Conservation (phyloP, 2,113 vertebrate genomes). For the Struthio camelus region DNA sequence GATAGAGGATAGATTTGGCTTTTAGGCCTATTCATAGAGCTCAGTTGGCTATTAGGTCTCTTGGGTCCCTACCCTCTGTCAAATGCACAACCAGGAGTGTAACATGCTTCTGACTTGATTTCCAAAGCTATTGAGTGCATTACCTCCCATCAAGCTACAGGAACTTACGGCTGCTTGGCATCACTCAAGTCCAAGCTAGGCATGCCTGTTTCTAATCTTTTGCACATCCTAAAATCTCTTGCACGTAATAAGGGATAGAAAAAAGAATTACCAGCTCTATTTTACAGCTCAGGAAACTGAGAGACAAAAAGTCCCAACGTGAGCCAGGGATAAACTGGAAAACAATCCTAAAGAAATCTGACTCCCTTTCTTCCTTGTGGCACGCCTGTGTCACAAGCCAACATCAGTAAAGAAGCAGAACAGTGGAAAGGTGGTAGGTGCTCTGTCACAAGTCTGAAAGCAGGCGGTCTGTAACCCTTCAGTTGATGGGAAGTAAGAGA, state of each 20-base stretch:
- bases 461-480: background rate
- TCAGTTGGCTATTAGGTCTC: background rate
- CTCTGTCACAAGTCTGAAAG: background rate
- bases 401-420: background rate
- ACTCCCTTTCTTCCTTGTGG: background rate
- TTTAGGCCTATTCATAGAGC: background rate
- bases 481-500: background rate
- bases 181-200: background rate
- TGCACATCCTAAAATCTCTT: background rate
- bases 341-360: background rate
- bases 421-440: background rate
- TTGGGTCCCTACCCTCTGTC: background rate
- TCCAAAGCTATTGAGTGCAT: background rate
- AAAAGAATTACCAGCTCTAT: background rate
- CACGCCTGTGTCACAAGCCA: background rate
- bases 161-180: background rate
- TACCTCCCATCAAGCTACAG: background rate
- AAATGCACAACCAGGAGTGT: background rate
- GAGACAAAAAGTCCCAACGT: background rate
- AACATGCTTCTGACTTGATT: background rate
- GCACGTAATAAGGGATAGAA: background rate
- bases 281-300: background rate
- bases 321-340: background rate
- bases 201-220: background rate
- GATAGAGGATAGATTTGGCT: background rate